Evolutionary conservation across 1,140 invertebrate genomes (phyloP).

Genomic region (Trichonephila clavipes): DNA sequence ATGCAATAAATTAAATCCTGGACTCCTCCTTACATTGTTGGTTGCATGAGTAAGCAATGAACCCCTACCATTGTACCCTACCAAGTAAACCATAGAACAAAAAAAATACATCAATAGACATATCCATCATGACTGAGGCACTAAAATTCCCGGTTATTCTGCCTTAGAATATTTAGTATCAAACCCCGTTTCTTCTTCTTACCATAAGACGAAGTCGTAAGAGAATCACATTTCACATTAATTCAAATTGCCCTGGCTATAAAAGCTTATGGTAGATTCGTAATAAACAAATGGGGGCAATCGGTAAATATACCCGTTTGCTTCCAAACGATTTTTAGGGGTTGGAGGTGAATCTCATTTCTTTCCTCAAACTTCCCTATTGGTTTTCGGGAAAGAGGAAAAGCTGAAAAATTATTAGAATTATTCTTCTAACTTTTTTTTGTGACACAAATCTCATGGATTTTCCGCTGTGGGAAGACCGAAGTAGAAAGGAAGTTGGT

Average conservation of each 20-base stretch:
- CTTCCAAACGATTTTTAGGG: not conserved
- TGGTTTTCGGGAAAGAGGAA: not conserved
- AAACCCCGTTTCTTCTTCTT: not conserved
- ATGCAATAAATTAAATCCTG: slow-evolving; percentile 34
- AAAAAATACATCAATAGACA: slow-evolving; percentile 14
- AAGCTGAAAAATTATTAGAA: not conserved
- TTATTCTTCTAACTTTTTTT: not conserved
- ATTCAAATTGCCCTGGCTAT: not conserved
- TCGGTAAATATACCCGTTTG: not conserved
- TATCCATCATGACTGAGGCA: not conserved
- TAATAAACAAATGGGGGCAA: slow-evolving; percentile 6
- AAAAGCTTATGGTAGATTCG: not conserved
- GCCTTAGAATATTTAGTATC: not conserved
- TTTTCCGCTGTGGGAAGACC: not conserved
- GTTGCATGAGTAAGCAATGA: slow-evolving; percentile 36
- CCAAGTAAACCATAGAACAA: not conserved
- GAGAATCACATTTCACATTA: not conserved
- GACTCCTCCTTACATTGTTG: not conserved
- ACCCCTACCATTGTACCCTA: not conserved
- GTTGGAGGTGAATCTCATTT: not conserved
- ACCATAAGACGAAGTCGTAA: not conserved
- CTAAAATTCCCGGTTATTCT: not conserved
- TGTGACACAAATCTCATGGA: not conserved
- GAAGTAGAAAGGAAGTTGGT: not conserved
- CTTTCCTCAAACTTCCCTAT: not conserved